Conservation (phyloP, 2,113 vertebrate species). For the Acanthisitta chloris region DNA sequence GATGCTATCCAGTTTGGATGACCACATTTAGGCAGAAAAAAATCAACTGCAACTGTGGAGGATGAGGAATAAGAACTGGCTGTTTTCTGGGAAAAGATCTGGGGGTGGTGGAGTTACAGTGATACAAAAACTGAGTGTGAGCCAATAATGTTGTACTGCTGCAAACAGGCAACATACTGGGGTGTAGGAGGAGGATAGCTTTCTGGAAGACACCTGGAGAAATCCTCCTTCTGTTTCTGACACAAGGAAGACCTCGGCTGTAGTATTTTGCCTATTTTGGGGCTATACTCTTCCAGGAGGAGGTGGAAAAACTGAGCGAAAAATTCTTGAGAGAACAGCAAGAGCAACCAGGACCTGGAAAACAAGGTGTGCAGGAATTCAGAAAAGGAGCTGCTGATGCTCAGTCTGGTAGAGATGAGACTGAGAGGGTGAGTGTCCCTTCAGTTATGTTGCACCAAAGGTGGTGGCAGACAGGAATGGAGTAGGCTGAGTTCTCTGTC, state of each 20-base stretch:
- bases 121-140: not conserved
- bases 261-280: not conserved
- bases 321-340: not conserved
- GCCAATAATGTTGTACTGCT: not conserved
- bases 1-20: not conserved
- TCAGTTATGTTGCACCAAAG: not conserved
- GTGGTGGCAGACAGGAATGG: not conserved
- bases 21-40: not conserved
- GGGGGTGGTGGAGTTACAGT: not conserved
- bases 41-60: not conserved
- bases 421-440: fast-evolving
- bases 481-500: not conserved
- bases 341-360: not conserved
- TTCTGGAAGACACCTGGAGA: conserved; percentile 17
- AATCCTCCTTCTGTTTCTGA: conserved; percentile 39
- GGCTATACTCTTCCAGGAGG: not conserved
- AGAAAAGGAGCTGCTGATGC: not conserved
- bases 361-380: not conserved
- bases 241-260: not conserved
- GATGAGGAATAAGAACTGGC: not conserved
- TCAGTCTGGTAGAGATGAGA: not conserved
- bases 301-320: not conserved
- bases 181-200: not conserved
- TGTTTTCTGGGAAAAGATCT: not conserved
- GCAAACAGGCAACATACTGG: not conserved